Conservation (phyloP, 2,113 vertebrate species). For the Epinephelus lanceolatus region DNA sequence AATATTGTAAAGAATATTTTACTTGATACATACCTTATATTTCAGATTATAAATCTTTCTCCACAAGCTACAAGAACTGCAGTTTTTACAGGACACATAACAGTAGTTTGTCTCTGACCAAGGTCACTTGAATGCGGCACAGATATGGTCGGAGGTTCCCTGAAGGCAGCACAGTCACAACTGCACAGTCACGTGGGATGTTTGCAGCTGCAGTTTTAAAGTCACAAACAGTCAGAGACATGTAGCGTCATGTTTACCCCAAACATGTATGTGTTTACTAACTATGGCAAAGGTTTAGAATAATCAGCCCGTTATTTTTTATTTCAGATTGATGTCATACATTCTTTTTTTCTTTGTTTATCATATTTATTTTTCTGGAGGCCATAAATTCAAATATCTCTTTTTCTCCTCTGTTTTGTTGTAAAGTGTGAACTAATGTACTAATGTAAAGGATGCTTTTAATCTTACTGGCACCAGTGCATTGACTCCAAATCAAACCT, state of each 20-base stretch:
- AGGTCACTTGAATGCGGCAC: neutral
- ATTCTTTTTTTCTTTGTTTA: neutral
- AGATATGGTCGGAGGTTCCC: neutral
- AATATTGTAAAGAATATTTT: neutral
- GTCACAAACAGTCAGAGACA: neutral
- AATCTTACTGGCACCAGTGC: too few species aligned
- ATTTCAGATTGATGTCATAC: neutral
- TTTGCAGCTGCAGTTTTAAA: neutral
- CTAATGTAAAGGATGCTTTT: too few species aligned
- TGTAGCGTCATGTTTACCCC: neutral
- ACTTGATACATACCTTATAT: too few species aligned
- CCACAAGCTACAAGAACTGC: neutral
- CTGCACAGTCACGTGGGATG: neutral
- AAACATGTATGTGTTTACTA: too few species aligned
- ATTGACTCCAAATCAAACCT: too few species aligned
- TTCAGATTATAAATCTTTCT: too few species aligned
- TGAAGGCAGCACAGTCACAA: slow-evolving; percentile 18
- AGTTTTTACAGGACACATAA: neutral
- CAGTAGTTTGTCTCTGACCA: neutral
- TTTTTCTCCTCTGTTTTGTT: too few species aligned
- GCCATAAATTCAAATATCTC: too few species aligned
- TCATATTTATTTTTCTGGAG: too few species aligned
- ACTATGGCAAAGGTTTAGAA: neutral
- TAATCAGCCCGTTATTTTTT: neutral
- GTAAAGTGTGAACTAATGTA: too few species aligned